Conservation (phyloP, 1,140 invertebrate genomes). For the Drosophila carrolli region DNA sequence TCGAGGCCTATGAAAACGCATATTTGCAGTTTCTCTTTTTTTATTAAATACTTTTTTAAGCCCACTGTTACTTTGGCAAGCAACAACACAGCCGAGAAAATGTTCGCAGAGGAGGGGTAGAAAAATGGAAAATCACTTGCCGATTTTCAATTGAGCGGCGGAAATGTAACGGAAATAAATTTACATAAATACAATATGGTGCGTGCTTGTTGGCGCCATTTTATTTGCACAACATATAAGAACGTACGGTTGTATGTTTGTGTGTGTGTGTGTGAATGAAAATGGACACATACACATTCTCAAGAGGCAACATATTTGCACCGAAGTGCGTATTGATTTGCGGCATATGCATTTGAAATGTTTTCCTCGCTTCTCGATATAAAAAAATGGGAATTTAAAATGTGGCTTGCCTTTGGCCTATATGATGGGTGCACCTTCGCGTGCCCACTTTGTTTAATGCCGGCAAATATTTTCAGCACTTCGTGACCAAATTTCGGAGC, state of each 20-base stretch:
- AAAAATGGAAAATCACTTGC: constrained; percentile 69
- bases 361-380: constrained; percentile 6
- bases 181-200: constrained; percentile 84
- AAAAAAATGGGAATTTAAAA: constrained; percentile 62
- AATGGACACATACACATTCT: constrained; percentile 35
- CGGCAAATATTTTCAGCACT: constrained; percentile 65
- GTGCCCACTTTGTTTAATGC: constrained; percentile 56
- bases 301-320: constrained; percentile 58
- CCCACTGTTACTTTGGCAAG: constrained; percentile 28
- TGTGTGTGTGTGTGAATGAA: constrained; percentile 12
- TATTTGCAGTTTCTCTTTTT: constrained; percentile 62
- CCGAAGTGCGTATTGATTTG: constrained; percentile 79
- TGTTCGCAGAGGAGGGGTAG: constrained; percentile 38
- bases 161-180: constrained; percentile 84
- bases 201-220: constrained; percentile 79
- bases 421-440: constrained; percentile 20
- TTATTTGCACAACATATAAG: constrained; percentile 70
- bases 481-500: constrained; percentile 70
- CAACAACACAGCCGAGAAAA: constrained; percentile 37
- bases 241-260: not conserved
- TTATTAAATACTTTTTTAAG: constrained; percentile 46
- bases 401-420: constrained; percentile 25
- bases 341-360: constrained; percentile 42
- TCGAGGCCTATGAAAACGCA: constrained; percentile 36
- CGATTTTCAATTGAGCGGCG: constrained; percentile 82